Evolutionary conservation across 2,888 invertebrate species (phyloP), one percentile per base, ranked within the genome.

Genomic region (Mongoloraphidia duomilia): DNA sequence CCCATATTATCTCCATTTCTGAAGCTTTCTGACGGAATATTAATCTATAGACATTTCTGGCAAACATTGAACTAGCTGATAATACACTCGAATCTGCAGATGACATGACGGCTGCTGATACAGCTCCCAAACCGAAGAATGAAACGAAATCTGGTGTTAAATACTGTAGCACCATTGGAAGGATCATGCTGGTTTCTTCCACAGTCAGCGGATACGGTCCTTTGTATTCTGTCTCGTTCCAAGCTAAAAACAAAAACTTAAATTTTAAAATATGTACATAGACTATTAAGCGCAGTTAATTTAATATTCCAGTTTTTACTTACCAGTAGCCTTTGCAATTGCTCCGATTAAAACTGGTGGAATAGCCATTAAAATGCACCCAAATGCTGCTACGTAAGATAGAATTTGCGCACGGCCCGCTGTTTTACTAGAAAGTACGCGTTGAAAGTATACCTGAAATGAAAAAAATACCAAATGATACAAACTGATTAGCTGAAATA

Each of bases 51-150:
- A 98, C 90, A 69, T 98, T 98, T 65, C 96, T 80, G 53, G 97
- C 96, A 65, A 98, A 98, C 97, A 98, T 97, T 34, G 96, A 94
- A 58, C 93, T 92, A 3, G 97, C 97, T 17, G 96, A 95, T 14
- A 98, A 77, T 46, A 98, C 93, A 58, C 96, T 96, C 47, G 97
- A 97, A 70, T 98, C 97, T 0, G 97, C 97, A 1, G 96, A 96
- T 37, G 96, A 96, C 97, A 98, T 98, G 55, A 98, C 97, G 14
- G 97, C 97, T 1, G 97, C 98, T 0, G 96, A 96, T 8, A 98
- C 95, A 8, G 97, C 97, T 0, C 98, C 98, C 55, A 98, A 77
- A 8, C 96, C 97, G 64, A 98, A 89, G 74, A 98, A 97, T 3
- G 96, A 91, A 33, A 98, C 91, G 67, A 89, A 88, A 65, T 87